Percentiles rank a stretch among this genome's conserved stretches.
These are phyloP conservation scores for Spheniscus humboldti DNA, from an alignment of 2,797 vertebrate genomes.

Conservation along the genomic window DNA sequence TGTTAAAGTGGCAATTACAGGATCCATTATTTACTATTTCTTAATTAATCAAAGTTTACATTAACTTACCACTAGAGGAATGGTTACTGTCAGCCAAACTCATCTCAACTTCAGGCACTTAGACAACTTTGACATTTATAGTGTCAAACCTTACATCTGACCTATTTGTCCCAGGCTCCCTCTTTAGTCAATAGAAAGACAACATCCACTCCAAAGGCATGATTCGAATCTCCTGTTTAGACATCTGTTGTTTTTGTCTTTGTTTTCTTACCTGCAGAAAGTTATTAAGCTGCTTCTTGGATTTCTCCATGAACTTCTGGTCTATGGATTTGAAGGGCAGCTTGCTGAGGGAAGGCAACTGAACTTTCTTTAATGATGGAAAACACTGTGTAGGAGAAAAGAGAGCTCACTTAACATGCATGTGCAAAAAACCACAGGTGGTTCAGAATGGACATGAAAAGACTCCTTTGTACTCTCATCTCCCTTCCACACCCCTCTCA, in stretches of 20 bases:
- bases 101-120: background rate
- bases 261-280: slow-evolving; percentile 88
- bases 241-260: background rate
- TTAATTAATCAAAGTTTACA: background rate
- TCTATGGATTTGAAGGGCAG: slow-evolving; percentile 98
- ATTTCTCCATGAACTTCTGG: slow-evolving; percentile 98
- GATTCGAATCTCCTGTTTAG: background rate
- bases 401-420: background rate
- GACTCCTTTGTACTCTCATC: background rate
- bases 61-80: background rate
- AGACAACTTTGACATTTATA: background rate
- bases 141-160: background rate
- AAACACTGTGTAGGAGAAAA: slow-evolving; percentile 82
- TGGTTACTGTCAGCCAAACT: background rate
- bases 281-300: slow-evolving; percentile 94
- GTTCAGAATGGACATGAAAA: background rate
- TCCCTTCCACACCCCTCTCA: background rate
- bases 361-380: slow-evolving; percentile 93
- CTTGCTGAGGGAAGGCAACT: slow-evolving; percentile 96
- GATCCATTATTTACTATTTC: background rate
- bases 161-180: background rate
- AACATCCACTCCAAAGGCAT: background rate
- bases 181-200: background rate
- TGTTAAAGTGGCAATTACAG: background rate
- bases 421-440: background rate